Evolutionary conservation across 1,140 invertebrate species (phyloP), one percentile per base, ranked within the genome.

Genomic region (Drosophila bocqueti): DNA sequence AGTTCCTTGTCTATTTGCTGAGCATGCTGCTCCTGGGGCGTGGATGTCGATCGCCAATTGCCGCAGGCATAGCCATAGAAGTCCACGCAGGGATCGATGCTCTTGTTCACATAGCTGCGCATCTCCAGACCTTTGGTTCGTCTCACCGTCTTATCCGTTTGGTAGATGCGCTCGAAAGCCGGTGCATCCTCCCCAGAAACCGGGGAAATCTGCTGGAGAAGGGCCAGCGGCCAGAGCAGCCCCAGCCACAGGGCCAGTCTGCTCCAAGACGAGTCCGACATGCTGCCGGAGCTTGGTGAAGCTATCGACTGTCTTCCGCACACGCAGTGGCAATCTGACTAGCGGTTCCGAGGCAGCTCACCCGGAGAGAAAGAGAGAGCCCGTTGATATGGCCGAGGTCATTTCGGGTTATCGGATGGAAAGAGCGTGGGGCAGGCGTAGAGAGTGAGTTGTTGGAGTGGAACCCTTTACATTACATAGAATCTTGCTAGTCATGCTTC

Each of bases 11-110:
- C 95, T 31, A 97, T 93, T 36, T 95, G 96, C 92, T 96, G 96
- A 47, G 96, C 93, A 31, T 77, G 38, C 21, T 97, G 93, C 89
- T 96, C 96, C 62, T 95, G 95, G 6, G 97, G 97, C 96, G 5
- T 96, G 95, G 93, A 97, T 96, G 54, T 95, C 93, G 36, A 94
- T 94, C 72, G 21, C 96, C 91, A 97, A 98, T 91, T 84, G 24
- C 91, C 91, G 31, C 91, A 92, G 16, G 91, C 91, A 61, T 75
- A 92, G 13, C 97, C 95, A 93, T 98, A 98, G 92, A 99, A 99
- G 92, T 99, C 97, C 2, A 96, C 93, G 92, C 98, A 99, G 0
- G 98, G 98, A 93, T 98, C 95, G 1, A 94, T 95, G 24, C 91
- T 93, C 1, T 87, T 92, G 84, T 98, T 96, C 95, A 98, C 97